Evolutionary conservation across 2,888 invertebrate genomes (phyloP).

Genomic region (Pimpla rufipes): DNA sequence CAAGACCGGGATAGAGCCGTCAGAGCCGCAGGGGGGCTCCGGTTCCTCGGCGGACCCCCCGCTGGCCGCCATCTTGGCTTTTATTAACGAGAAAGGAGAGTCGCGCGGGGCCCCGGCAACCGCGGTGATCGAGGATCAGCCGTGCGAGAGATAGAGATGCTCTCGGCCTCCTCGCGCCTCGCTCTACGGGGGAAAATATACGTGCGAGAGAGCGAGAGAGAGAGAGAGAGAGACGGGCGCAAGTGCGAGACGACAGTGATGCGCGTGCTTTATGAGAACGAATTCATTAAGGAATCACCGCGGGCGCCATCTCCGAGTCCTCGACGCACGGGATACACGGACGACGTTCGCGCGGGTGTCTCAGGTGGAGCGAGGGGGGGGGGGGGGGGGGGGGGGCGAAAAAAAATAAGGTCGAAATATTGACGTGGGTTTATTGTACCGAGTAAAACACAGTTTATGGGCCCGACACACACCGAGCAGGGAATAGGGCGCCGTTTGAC

Average conservation of each 20-base stretch:
- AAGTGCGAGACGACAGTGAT: conserved; percentile 42
- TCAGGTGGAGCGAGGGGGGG: too few relatives aligned
- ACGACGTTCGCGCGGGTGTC: too few relatives aligned
- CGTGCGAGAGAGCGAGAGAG: not conserved
- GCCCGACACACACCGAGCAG: not conserved
- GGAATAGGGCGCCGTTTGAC: not conserved
- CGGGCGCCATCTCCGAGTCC: conserved; percentile 39
- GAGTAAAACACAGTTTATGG: not conserved
- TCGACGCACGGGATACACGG: not conserved
- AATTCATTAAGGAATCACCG: conserved; percentile 70
- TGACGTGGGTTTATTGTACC: conserved; percentile 1
- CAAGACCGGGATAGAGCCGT: conserved; percentile 85
- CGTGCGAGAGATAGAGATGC: conserved; percentile 39
- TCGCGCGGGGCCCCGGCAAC: conserved; percentile 48
- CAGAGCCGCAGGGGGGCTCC: conserved; percentile 84
- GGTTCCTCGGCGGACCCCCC: conserved; percentile 82
- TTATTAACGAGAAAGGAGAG: conserved; percentile 84
- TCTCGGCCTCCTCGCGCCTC: not conserved
- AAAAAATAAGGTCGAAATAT: conserved; percentile 20
- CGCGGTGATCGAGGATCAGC: conserved; percentile 63
- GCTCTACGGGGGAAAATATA: conserved; percentile 19
- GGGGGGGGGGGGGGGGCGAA: too few relatives aligned
- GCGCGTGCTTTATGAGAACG: conserved; percentile 57
- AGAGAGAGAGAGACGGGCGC: conserved; percentile 29
- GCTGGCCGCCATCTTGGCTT: conserved; percentile 84